Evolutionary conservation across 2,888 invertebrate species (phyloP), one percentile per base, ranked within the genome.

Genomic region (Orthonychiurus folsomi): DNA sequence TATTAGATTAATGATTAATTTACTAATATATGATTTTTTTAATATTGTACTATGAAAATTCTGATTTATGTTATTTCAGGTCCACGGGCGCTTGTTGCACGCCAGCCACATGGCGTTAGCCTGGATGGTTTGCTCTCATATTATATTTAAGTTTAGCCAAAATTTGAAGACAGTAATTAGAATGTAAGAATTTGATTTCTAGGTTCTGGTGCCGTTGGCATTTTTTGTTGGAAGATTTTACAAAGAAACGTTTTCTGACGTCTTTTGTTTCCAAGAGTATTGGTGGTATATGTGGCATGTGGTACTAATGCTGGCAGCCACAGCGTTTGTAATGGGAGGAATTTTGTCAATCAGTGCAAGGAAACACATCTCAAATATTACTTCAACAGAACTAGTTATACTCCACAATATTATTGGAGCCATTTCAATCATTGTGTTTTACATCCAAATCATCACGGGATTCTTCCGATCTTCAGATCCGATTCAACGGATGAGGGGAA

Each of bases 221-320:
- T 66, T 64, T 52, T 66, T 64, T 55, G 66, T 66, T 2, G 66
- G 56, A 3, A 59, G 66, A 3, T 66, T 64, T 48, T 66, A 66
- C 60, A 66, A 66, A 52, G 66, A 66, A 60, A 66, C 66, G 3
- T 66, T 64, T 48, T 48, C 5, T 5, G 63, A 56, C 1, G 63
- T 67, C 0, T 67, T 67, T 48, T 67, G 67, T 55, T 65, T 65
- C 59, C 67, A 67, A 59, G 65, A 67, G 48, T 67, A 67, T 37
- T 67, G 67, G 67, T 67, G 67, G 67, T 67, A 52, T 56, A 67
- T 67, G 67, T 67, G 67, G 67, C 67, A 67, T 23, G 67, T 67
- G 2, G 62, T 62, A n/a, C 56, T 53, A 1, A 58, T 65, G 3
- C 26, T 65, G 18, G 53, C 52, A 1, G 62, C 67, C 18, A 60